Conservation (phyloP, 2,888 invertebrate species). For the Euplagia quadripunctaria region DNA sequence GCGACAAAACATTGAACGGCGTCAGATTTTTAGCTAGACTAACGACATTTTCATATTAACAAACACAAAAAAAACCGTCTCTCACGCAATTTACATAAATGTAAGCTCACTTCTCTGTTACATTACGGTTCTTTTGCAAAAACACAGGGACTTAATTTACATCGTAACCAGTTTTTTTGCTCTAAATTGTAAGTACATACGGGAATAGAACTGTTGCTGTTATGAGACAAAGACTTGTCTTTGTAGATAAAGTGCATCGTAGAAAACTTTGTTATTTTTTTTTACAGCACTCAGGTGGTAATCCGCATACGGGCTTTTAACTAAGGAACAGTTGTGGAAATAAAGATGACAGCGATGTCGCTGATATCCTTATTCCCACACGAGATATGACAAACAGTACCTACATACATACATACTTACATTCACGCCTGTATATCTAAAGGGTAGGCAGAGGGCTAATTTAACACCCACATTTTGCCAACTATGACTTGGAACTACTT, state of each 20-base stretch:
- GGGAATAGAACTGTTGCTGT: not conserved
- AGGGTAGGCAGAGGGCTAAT: too few relatives aligned
- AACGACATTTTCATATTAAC: slow-evolving; percentile 52
- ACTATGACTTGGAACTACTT: too few relatives aligned
- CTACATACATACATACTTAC: too few relatives aligned
- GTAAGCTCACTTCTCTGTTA: slow-evolving; percentile 46
- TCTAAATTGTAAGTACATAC: slow-evolving; percentile 29
- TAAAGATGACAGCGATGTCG: too few relatives aligned
- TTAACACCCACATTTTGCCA: too few relatives aligned
- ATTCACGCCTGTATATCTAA: too few relatives aligned
- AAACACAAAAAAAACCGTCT: slow-evolving; percentile 37
- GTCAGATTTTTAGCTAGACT: slow-evolving; percentile 30
- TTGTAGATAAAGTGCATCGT: not conserved
- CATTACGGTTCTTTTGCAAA: slow-evolving; percentile 48
- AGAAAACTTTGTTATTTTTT: not conserved
- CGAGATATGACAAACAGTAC: too few relatives aligned
- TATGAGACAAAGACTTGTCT: slow-evolving; percentile 9
- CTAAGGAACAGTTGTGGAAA: not conserved
- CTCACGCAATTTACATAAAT: slow-evolving; percentile 49
- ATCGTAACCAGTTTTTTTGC: slow-evolving; percentile 49
- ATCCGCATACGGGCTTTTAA: not conserved
- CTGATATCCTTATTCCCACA: too few relatives aligned
- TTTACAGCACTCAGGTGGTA: not conserved
- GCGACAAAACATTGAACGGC: slow-evolving; percentile 21
- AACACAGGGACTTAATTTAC: slow-evolving; percentile 50